Evolutionary conservation across 1,140 invertebrate genomes (phyloP).

Genomic region (Sesamia nonagrioides): DNA sequence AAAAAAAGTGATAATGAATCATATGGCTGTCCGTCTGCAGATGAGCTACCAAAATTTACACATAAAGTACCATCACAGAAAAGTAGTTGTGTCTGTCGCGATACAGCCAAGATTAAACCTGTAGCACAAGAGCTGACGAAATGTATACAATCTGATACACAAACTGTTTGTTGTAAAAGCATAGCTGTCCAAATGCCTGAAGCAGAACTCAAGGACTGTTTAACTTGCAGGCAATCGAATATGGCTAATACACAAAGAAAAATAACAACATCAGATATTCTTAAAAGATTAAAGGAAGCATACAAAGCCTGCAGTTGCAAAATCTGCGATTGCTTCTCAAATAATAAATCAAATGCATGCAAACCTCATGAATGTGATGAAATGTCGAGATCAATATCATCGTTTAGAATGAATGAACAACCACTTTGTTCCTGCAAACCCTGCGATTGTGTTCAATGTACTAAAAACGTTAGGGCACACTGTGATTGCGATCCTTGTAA

Average conservation of each 20-base stretch:
- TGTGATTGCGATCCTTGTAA: constrained; percentile 66
- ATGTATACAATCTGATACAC: neutral
- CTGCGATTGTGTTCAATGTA: constrained; percentile 63
- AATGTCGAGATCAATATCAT: constrained; percentile 53
- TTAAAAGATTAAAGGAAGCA: constrained; percentile 69
- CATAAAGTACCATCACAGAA: too few species aligned
- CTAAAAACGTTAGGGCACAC: constrained; percentile 49
- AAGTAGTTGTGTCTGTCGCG: too few species aligned
- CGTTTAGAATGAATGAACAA: constrained; percentile 43
- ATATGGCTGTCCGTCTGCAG: too few species aligned
- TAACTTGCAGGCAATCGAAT: constrained; percentile 34
- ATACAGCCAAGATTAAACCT: too few species aligned
- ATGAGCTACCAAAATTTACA: too few species aligned
- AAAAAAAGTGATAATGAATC: too few species aligned
- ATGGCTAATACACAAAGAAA: constrained; percentile 44
- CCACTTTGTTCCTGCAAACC: constrained; percentile 56
- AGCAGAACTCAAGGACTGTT: constrained; percentile 58
- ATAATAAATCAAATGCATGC: constrained; percentile 56
- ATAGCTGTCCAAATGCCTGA: constrained; percentile 64
- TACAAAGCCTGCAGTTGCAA: constrained; percentile 78
- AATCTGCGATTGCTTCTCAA: constrained; percentile 75
- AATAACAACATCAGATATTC: constrained; percentile 65
- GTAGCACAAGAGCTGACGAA: too few species aligned
- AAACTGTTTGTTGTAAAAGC: constrained; percentile 57
- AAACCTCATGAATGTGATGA: constrained; percentile 69